These are phyloP conservation scores for Synanthedon andrenaeformis DNA, from an alignment of 2,888 invertebrate genomes.

Conservation along the genomic window DNA sequence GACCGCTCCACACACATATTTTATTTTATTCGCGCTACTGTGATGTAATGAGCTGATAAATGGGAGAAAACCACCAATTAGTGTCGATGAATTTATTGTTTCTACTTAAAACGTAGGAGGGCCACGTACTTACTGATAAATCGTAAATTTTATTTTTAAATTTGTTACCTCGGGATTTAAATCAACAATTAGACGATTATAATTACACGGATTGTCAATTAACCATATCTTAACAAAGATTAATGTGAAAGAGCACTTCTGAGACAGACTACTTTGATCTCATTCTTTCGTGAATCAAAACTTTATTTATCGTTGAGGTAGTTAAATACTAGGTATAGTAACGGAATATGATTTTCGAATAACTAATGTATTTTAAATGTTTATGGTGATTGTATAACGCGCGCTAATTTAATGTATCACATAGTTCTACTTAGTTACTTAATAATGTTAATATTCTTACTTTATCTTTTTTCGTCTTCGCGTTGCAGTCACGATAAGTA, in stretches of 20 bases:
- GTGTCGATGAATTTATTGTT: conserved; percentile 72
- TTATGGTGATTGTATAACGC: too few species aligned
- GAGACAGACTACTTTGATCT: background rate
- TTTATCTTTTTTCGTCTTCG: too few species aligned
- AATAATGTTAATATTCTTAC: too few species aligned
- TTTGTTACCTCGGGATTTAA: conserved; percentile 42
- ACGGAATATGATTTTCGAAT: background rate
- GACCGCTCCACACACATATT: conserved; percentile 63
- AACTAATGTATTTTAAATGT: too few species aligned
- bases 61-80: conserved; percentile 71
- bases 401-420: too few species aligned
- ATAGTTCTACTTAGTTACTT: too few species aligned
- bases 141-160: conserved; percentile 61
- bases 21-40: conserved; percentile 71
- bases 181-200: conserved; percentile 45
- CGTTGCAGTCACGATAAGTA: too few species aligned
- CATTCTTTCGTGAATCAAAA: background rate
- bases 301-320: background rate
- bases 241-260: conserved; percentile 10
- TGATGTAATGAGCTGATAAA: conserved; percentile 72
- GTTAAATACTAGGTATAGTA: background rate
- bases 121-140: conserved; percentile 45
- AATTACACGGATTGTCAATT: conserved; percentile 39
- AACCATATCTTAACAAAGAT: conserved; percentile 23
- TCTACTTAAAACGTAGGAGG: conserved; percentile 70